These are phyloP conservation scores for Regulus satrapa DNA, from an alignment of 2,113 vertebrate genomes.

Conservation along the genomic window DNA sequence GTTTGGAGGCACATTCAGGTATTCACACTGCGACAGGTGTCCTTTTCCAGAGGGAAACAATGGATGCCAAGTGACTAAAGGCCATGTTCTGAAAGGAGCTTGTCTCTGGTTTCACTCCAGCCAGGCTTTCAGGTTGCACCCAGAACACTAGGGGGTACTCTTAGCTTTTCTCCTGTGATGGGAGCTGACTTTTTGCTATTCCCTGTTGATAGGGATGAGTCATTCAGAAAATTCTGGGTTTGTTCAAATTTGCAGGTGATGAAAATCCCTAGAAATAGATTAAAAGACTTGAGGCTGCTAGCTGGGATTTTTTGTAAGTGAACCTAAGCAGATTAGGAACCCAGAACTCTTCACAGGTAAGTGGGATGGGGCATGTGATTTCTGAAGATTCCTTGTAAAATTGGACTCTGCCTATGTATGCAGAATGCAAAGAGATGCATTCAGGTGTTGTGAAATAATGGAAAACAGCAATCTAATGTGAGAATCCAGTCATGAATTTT, in stretches of 20 bases:
- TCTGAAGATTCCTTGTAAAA: not conserved
- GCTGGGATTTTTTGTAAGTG: not conserved
- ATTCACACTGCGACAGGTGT: not conserved
- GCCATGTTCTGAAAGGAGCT: not conserved
- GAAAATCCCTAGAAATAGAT: slow-evolving; percentile 22
- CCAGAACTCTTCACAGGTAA: not conserved
- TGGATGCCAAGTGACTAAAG: not conserved
- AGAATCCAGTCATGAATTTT: not conserved
- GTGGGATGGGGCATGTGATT: not conserved
- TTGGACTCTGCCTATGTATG: not conserved
- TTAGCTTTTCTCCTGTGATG: not conserved
- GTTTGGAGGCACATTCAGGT: not conserved
- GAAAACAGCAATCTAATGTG: not conserved
- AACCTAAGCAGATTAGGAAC: not conserved
- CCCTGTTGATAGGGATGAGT: not conserved
- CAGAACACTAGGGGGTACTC: slow-evolving; percentile 19
- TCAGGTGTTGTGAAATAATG: not conserved
- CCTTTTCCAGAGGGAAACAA: not conserved
- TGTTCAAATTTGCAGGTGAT: slow-evolving; percentile 19
- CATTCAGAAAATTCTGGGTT: slow-evolving; percentile 45
- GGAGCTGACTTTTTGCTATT: not conserved
- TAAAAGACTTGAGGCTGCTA: not conserved
- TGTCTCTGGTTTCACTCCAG: not conserved
- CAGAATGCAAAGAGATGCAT: not conserved
- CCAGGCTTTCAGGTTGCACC: not conserved